These are phyloP conservation scores for Dichetophora obliterata DNA, from an alignment of 2,888 invertebrate genomes.

Conservation along the genomic window DNA sequence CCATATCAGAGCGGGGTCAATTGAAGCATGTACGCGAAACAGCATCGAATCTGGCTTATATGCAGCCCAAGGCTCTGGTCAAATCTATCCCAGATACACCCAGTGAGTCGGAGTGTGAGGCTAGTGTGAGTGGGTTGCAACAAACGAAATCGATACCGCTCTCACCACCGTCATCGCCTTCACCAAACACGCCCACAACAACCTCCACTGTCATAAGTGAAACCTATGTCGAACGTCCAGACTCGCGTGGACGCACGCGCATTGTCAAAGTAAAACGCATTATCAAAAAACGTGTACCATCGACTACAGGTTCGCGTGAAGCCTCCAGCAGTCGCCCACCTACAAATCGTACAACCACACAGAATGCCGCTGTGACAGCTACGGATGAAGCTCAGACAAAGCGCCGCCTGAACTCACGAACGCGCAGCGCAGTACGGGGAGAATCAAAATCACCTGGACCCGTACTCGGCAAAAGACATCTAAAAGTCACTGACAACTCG, in stretches of 20 bases:
- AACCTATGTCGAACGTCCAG: constrained; percentile 60
- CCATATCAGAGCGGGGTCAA: constrained; percentile 66
- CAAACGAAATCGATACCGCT: not conserved
- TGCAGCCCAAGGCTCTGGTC: constrained; percentile 31
- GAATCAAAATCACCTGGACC: constrained; percentile 56
- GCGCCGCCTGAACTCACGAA: constrained; percentile 48
- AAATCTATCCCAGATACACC: constrained; percentile 51
- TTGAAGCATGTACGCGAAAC: constrained; percentile 62
- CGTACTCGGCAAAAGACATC: constrained; percentile 45
- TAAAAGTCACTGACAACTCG: not conserved
- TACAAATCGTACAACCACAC: constrained; percentile 40
- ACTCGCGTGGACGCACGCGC: constrained; percentile 65
- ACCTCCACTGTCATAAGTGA: constrained; percentile 58
- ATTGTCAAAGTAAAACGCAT: constrained; percentile 65
- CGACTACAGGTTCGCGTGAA: constrained; percentile 66
- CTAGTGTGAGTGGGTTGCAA: constrained; percentile 9
- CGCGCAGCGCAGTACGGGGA: constrained; percentile 45
- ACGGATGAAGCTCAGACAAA: constrained; percentile 20
- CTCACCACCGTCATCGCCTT: constrained; percentile 45
- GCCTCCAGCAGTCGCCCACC: constrained; percentile 58
- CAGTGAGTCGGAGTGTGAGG: constrained; percentile 47
- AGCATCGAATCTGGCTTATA: constrained; percentile 59
- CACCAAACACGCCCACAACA: constrained; percentile 36
- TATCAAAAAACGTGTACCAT: constrained; percentile 63
- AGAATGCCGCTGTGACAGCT: constrained; percentile 31